Conservation (phyloP, 2,888 invertebrate genomes). For the Philereme vetulata region DNA sequence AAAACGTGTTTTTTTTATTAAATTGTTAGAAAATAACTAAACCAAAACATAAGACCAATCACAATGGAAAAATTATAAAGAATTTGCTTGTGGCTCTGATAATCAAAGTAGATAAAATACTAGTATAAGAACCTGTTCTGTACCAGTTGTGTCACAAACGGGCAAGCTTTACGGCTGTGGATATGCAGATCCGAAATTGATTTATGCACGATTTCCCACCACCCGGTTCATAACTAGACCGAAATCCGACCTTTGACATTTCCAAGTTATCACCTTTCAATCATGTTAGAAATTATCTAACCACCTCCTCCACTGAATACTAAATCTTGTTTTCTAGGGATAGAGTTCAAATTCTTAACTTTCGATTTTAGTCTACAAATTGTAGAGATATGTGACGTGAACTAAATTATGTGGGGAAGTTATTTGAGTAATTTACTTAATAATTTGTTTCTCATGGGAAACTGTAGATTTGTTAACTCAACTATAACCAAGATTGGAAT, state of each 20-base stretch:
- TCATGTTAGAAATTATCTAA: background rate
- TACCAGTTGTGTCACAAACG: background rate
- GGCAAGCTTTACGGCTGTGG: background rate
- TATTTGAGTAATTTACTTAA: background rate
- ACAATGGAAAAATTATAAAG: no score
- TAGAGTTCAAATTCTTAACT: background rate
- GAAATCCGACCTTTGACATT: slow-evolving; percentile 5
- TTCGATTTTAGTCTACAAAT: background rate
- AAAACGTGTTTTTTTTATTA: no score
- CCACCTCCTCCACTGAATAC: background rate
- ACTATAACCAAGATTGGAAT: no score
- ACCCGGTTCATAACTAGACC: slow-evolving; percentile 6
- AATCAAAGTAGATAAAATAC: no score
- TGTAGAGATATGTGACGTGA: background rate
- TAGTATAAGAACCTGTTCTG: background rate
- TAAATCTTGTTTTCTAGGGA: background rate
- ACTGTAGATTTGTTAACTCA: background rate
- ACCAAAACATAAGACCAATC: no score
- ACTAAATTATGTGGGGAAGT: background rate
- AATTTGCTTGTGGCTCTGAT: no score
- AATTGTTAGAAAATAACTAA: no score
- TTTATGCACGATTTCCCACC: slow-evolving; percentile 5
- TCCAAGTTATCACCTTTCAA: slow-evolving; percentile 3
- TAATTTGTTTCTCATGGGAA: background rate
- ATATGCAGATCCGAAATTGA: slow-evolving; percentile 1